These are phyloP conservation scores for Cryptosula pallasiana DNA, from an alignment of 2,888 invertebrate species.

Conservation along the genomic window DNA sequence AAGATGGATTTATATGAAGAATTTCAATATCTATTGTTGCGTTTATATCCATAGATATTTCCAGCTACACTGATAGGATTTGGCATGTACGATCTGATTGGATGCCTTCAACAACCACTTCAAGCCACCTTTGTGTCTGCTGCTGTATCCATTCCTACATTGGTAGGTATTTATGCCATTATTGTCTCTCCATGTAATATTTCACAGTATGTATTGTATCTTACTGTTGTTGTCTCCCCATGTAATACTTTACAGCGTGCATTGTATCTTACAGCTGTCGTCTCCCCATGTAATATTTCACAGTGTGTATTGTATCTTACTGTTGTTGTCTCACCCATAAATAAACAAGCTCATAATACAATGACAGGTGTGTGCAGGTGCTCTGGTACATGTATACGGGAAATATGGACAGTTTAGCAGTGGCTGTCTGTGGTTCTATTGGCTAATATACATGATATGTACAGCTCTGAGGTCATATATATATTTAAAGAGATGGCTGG, in stretches of 20 bases:
- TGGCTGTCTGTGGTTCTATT: not conserved
- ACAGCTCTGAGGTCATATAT: not conserved
- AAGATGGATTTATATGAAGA: not conserved
- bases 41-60: not conserved
- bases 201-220: not conserved
- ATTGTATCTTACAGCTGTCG: not conserved
- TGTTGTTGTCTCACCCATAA: not conserved
- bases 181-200: not conserved
- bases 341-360: not conserved
- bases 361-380: not conserved
- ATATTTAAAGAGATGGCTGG: not conserved
- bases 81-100: not conserved
- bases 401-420: slow-evolving; percentile 15
- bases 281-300: too few relatives aligned
- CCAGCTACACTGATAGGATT: not conserved
- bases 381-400: slow-evolving; percentile 7
- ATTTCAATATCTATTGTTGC: not conserved
- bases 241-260: not conserved
- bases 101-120: not conserved
- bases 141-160: not conserved
- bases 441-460: not conserved
- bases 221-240: too few relatives aligned
- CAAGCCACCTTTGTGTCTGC: not conserved
- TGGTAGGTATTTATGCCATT: not conserved
- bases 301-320: too few relatives aligned